These are phyloP conservation scores for Ursus arctos DNA, from an alignment of 2,113 vertebrate genomes.

Conservation along the genomic window DNA sequence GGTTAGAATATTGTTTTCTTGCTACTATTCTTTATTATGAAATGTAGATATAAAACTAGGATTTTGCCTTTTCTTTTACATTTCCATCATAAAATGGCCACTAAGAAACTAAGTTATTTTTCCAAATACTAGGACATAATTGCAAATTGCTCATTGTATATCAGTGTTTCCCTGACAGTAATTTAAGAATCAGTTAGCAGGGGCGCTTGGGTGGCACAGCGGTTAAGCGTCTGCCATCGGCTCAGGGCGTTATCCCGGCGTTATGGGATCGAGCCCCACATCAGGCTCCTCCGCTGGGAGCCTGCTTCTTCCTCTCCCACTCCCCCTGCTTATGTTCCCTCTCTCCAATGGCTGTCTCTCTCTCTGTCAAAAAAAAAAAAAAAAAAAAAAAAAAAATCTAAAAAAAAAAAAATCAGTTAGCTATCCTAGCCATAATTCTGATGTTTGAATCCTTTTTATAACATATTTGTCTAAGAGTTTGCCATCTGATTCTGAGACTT, in stretches of 20 bases:
- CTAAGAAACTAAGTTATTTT: not conserved
- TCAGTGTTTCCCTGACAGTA: not conserved
- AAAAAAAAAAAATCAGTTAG: not conserved
- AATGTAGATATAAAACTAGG: not conserved
- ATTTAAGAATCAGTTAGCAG: not conserved
- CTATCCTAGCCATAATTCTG: not conserved
- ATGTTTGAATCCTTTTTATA: not conserved
- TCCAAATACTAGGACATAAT: not conserved
- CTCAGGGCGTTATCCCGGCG: too few relatives aligned
- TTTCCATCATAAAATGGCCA: not conserved
- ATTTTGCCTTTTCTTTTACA: not conserved
- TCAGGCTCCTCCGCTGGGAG: too few relatives aligned
- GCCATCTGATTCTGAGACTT: not conserved
- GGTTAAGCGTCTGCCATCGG: too few relatives aligned
- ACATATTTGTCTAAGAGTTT: constrained; percentile 32
- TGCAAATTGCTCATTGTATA: not conserved
- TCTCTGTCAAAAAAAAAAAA: too few relatives aligned
- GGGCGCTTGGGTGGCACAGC: too few relatives aligned
- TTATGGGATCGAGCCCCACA: too few relatives aligned
- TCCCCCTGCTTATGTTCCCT: too few relatives aligned
- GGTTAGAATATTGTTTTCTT: not conserved
- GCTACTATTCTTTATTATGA: not conserved
- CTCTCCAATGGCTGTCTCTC: too few relatives aligned
- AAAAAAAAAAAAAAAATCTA: not conserved
- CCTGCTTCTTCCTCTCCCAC: too few relatives aligned